Conservation (phyloP, 2,797 vertebrate species). For the Rhyacichthys aspro region DNA sequence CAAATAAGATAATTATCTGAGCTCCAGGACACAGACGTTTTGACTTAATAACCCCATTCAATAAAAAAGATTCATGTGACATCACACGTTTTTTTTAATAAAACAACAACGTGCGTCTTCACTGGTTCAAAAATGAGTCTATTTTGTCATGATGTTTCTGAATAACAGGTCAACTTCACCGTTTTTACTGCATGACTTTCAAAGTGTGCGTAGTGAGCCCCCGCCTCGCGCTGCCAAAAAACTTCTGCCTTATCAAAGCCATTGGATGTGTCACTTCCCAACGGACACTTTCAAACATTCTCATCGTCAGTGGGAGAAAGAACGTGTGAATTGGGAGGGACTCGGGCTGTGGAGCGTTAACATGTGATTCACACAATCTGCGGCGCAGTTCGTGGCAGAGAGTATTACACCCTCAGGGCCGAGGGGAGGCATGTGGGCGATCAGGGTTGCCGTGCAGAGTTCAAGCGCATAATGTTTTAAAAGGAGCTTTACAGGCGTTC, state of each 20-base stretch:
- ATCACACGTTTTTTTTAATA: background rate
- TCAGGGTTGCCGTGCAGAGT: slow-evolving; percentile 26
- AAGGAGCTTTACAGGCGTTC: slow-evolving; percentile 20
- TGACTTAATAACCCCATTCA: too few species aligned
- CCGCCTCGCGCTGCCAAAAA: background rate
- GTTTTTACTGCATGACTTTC: background rate
- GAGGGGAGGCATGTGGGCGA: slow-evolving; percentile 42
- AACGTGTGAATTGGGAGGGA: slow-evolving; percentile 46
- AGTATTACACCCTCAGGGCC: slow-evolving; percentile 28
- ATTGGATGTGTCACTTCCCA: slow-evolving; percentile 31
- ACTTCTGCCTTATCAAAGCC: background rate
- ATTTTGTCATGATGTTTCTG: too few species aligned
- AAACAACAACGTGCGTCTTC: too few species aligned
- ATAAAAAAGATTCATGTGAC: slow-evolving; percentile 1
- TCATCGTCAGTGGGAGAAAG: slow-evolving; percentile 35
- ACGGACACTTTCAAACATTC: slow-evolving; percentile 35
- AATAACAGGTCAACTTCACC: background rate
- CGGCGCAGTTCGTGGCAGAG: slow-evolving; percentile 15
- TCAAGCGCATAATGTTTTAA: slow-evolving; percentile 27
- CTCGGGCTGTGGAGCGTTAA: slow-evolving; percentile 18
- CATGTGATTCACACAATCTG: slow-evolving; percentile 63
- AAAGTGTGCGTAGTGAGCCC: slow-evolving; percentile 2
- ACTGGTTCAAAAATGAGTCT: too few species aligned
- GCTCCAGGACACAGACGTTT: background rate
- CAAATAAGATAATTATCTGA: background rate